phyloP scores from a whole-genome alignment of 2,797 vertebrate species.

The Rhincodon typus region DNA sequence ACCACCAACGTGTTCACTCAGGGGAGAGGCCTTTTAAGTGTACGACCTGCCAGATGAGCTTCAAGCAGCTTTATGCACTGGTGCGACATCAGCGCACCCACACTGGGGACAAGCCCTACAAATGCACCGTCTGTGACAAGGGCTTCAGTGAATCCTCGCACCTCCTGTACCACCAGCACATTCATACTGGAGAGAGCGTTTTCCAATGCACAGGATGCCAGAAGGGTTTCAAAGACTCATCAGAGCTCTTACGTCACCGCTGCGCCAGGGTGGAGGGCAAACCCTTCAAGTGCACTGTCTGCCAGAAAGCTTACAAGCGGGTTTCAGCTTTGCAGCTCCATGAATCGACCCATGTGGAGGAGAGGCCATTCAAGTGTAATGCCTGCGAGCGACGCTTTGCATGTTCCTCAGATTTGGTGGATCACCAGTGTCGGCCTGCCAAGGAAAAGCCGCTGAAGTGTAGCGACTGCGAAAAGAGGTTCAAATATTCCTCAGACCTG shows the following conservation, averaged over 20 bases:
- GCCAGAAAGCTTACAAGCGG: conserved; percentile 91
- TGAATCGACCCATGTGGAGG: conserved; percentile 83
- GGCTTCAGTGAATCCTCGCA: conserved; percentile 92
- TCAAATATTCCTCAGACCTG: conserved; percentile 93
- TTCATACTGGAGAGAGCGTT: conserved; percentile 90
- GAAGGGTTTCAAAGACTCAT: conserved; percentile 93
- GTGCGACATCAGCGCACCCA: conserved; percentile 89
- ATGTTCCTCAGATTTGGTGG: conserved; percentile 91
- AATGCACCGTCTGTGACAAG: conserved; percentile 93
- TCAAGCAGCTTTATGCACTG: conserved; percentile 91
- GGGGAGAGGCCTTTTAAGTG: conserved; percentile 98
- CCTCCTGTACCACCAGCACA: conserved; percentile 91
- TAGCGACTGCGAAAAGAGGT: conserved; percentile 91
- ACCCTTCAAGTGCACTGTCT: conserved; percentile 88
- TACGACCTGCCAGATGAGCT: conserved; percentile 97
- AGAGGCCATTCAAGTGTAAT: conserved; percentile 92
- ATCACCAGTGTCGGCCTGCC: conserved; percentile 89
- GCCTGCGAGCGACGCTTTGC: conserved; percentile 93
- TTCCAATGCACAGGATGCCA: conserved; percentile 96
- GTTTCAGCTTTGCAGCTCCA: conserved; percentile 91
- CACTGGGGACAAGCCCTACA: conserved; percentile 82
- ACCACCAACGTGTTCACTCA: conserved; percentile 92
- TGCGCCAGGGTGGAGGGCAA: conserved; percentile 77
- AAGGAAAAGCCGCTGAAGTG: conserved; percentile 93
- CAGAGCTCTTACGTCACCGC: conserved; percentile 88